Evolutionary conservation across 2,888 invertebrate species (phyloP), one percentile per base, ranked within the genome.

Genomic region (Phortica magna): DNA sequence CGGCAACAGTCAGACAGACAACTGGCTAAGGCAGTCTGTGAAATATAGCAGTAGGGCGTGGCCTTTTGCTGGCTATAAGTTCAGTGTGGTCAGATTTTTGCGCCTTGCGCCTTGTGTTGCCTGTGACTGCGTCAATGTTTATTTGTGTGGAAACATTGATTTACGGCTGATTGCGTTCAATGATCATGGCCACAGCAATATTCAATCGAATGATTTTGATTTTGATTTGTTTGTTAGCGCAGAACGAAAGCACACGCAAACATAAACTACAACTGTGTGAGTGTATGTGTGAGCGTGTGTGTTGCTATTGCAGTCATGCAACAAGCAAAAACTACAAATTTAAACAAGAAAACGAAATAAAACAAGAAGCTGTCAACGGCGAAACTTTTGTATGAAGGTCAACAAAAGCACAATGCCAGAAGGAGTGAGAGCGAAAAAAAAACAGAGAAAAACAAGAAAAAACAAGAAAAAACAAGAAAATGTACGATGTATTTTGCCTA

Each of bases 141-240:
- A 82, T 80, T 82, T 80, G 78, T 81, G 80, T 80, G 80, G 80
- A 83, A 83, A 79, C 79, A 81, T 82, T 83, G 80, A 79, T 82
- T 81, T 77, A 80, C 75, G 76, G 78, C 75, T 78, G 80, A 82
- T 81, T 83, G 80, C 80, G 61, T 80, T 42, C 74, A 78, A 78
- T 78, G 78, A 78, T 81, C 77, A 78, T 81, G 80, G 82, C 79
- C 78, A 80, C 80, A 80, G 80, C 76, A 79, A 79, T 75, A 80
- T 80, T 80, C 77, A 80, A 81, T 80, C 77, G 74, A 78, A 80
- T 78, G 31, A 31, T 31, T 31, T 12, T 43, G 79, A 75, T 77
- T 81, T 79, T 78, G 81, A 83, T 81, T 79, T 81, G 77, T 77
- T 83, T 80, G 78, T 74, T 55, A 19, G 31, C 55, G 31, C 70